Base-by-base conservation (phyloP, 2,888 invertebrate genomes). In the Hofmannophila pseudospretella region DNA sequence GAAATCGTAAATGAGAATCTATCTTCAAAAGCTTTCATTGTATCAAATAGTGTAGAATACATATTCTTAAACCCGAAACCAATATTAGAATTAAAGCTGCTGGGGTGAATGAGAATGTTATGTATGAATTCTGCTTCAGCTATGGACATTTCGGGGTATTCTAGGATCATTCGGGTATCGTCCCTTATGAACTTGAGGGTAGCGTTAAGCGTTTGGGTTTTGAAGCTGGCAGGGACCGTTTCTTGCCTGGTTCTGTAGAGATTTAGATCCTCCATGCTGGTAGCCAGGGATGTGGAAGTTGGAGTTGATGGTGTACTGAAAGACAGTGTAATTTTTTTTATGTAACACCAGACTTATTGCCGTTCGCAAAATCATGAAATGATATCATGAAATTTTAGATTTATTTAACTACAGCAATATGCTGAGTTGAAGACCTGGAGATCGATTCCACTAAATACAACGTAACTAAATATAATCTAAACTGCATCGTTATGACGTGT, bases 161-260 rank as follows among this genome's bases (percentile, higher is more conserved):
- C 38, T 5, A 67, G 29, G 0, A 22, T 39, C 0, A 43, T 29
- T 16, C 41, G 42, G 9, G 27, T 34, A 2, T 59, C 45, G 10
- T 67, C 56, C 38, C 67, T 67, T 1, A 77, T 39, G 36, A 73
- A 78, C n/a, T 51, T 54, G 0, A 69, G 43, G 0, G 60, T 58
- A 0, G 42, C 41, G 5, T 63, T 57, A 0, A 75, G 42, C 39
- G 58, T 61, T 1, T 49, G 41, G 0, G 49, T 35, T 45, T 65
- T 67, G 20, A 65, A 68, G 7, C 33, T 31, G 10, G 32, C 2
- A 3, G 36, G 10, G 9, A 28, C 22, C 10, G 8, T 8, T 4
- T 33, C 29, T 34, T 36, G 22, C 36, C 22, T 23, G 16, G 2
- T 23, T 10, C 7, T 11, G 11, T 10, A 16, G 7, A 10, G 8